A percentile compares a stretch with the other conserved stretches of the same genome.
Conservation (phyloP, 2,888 invertebrate genomes). For the Dasypolia templi region DNA sequence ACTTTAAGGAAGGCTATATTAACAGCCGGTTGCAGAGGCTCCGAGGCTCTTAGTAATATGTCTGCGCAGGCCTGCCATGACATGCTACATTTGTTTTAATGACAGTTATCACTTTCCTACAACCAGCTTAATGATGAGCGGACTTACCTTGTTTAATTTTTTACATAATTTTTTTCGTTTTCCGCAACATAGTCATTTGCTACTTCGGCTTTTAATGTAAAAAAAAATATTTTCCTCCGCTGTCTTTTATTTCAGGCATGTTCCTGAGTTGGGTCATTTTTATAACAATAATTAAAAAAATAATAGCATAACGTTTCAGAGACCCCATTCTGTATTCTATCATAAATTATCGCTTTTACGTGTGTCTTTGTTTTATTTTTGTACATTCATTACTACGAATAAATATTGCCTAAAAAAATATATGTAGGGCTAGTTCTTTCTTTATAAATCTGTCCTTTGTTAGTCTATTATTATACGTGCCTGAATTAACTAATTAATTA, state of each 20-base stretch:
- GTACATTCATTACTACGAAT: background rate
- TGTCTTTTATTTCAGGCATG: background rate
- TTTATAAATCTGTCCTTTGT: conserved; percentile 18
- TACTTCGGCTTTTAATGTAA: background rate
- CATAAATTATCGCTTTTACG: conserved; percentile 9
- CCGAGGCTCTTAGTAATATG: conserved; percentile 16
- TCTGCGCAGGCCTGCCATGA: conserved; percentile 47
- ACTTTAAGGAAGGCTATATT: conserved; percentile 45
- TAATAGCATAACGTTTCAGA: background rate
- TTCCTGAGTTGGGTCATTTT: background rate
- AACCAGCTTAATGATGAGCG: conserved; percentile 43
- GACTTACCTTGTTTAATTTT: conserved; percentile 33
- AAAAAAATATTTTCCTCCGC: background rate
- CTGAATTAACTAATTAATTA: conserved; percentile 10
- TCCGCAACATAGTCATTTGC: conserved; percentile 15
- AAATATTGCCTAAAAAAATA: background rate
- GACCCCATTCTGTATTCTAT: background rate
- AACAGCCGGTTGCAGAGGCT: conserved; percentile 39
- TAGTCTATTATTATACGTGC: background rate
- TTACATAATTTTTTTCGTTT: conserved; percentile 15
- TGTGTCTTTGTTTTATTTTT: conserved; percentile 2
- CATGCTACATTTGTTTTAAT: conserved; percentile 45
- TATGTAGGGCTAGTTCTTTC: background rate
- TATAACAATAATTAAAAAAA: background rate
- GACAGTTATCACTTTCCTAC: conserved; percentile 60